A percentile compares a stretch with the other conserved stretches of the same genome.
phyloP scores from a whole-genome alignment of 2,113 vertebrate genomes.

The Coptodon bakossiorum region DNA sequence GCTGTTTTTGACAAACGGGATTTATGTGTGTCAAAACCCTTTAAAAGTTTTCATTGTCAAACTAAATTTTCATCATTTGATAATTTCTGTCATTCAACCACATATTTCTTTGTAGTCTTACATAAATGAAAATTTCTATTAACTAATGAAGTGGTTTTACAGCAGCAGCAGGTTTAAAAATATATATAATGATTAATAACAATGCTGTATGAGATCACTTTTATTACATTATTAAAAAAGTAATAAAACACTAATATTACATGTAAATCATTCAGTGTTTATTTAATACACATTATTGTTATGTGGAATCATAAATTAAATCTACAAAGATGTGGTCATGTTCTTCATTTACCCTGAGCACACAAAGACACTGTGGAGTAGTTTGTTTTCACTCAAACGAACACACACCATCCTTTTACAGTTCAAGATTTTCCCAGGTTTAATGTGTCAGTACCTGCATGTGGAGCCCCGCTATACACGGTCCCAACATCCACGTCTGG shows the following conservation, averaged over 20 bases:
- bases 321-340: neutral
- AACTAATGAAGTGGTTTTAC: neutral
- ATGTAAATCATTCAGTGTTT: neutral
- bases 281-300: neutral
- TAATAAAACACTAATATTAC: neutral
- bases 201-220: neutral
- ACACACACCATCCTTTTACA: neutral
- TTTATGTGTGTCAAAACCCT: neutral
- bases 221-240: neutral
- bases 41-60: neutral
- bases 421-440: neutral
- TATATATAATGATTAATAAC: neutral
- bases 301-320: neutral
- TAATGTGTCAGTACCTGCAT: neutral
- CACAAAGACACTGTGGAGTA: neutral
- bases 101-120: neutral
- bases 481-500: neutral
- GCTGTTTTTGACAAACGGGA: neutral
- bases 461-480: neutral
- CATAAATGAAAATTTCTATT: neutral
- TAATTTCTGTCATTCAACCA: neutral
- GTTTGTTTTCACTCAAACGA: neutral
- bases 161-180: neutral
- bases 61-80: neutral
- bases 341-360: neutral